phyloP scores from a whole-genome alignment of 1,140 invertebrate genomes.

The Hydropsyche tenuis region DNA sequence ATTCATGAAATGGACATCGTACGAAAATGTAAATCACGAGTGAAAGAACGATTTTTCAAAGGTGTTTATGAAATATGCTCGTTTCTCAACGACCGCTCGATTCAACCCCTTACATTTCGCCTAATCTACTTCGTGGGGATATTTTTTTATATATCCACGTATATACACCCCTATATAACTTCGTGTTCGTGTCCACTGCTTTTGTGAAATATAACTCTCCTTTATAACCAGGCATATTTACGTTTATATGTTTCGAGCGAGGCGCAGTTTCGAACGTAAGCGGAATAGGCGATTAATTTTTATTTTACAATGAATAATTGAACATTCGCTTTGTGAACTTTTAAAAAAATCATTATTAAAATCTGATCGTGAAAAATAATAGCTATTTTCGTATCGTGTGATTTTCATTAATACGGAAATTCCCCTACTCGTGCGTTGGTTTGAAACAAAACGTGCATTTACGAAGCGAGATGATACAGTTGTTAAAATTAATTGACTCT shows the following conservation, averaged over 20 bases:
- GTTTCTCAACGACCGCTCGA: background rate
- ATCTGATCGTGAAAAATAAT: background rate
- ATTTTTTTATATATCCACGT: background rate
- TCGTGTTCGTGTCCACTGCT: constrained; percentile 30
- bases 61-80: constrained; percentile 23
- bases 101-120: background rate
- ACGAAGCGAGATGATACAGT: too few relatives aligned
- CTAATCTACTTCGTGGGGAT: background rate
- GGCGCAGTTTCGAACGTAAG: constrained; percentile 11
- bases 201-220: constrained; percentile 33
- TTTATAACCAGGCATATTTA: constrained; percentile 38
- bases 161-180: background rate
- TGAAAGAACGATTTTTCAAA: constrained; percentile 31
- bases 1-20: background rate
- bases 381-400: background rate
- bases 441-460: too few relatives aligned
- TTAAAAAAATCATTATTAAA: background rate
- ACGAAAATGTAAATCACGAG: constrained; percentile 31
- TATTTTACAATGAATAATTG: constrained; percentile 1
- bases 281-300: background rate
- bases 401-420: background rate
- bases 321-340: too few relatives aligned
- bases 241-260: constrained; percentile 2
- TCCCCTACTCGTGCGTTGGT: too few relatives aligned
- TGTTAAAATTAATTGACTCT: too few relatives aligned